Base-by-base conservation (phyloP, 1,140 invertebrate genomes). In the Portunus trituberculatus region DNA sequence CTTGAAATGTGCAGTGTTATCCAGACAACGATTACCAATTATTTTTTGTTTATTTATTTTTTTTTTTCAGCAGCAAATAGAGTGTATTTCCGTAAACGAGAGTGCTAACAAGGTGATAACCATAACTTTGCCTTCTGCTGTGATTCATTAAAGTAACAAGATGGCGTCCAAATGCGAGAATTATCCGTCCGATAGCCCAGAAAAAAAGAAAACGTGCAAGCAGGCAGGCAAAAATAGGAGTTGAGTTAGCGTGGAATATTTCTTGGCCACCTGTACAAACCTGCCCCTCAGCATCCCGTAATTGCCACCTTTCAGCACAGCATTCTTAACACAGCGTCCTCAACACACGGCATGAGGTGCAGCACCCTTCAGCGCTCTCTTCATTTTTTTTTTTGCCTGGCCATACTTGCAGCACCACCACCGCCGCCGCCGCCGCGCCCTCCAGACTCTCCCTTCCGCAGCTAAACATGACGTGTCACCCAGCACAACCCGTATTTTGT, bases 271-370 rank as follows among this genome's bases (percentile, higher is more conserved):
- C 67, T 76, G 67, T 76, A n/a, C 67, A 76, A 25, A n/a, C 20
- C 67, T 76, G 67, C 67, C 67, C 67, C 67, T 76, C 67, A 76
- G 20, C 67, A 25, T 20, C n/a, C 67, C 67, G 67, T 76, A 76
- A 76, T 76, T 76, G 67, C 67, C 67, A n/a, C 67, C n/a, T 76
- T 76, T 76, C 67, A 76, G 67, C 67, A n/a, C 67, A 76, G n/a
- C 25, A 76, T n/a, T 76, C 20, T 76, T 76, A 76, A 76, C n/a
- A 7, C 67, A 76, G 67, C 67, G 67, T 76, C 67, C 67, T 76
- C 20, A 76, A 76, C 67, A 76, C 67, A n/a, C 67, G 67, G 20
- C 20, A 76, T n/a, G 67, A 76, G n/a, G 20, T 20, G n/a, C 20
- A 76, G 20, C 67, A 76, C 67, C 67, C n/a, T n/a, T 76, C 67